Evolutionary conservation across 2,888 invertebrate species (phyloP).

Genomic region (Drosophila atroscutellata): DNA sequence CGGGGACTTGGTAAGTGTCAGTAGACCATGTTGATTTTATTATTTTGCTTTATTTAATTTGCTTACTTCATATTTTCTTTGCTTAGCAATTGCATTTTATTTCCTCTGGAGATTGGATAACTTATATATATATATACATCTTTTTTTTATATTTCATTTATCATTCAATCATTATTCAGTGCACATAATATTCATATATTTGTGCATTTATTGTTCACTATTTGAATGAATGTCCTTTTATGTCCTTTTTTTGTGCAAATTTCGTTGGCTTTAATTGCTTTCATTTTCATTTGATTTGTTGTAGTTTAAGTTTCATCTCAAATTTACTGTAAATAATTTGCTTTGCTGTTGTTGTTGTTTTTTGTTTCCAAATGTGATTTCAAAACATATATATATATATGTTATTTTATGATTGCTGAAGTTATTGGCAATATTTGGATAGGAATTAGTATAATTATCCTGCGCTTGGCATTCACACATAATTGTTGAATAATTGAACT

Average conservation of each 20-base stretch:
- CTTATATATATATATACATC: neutral
- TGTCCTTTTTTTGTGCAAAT: conserved; percentile 6
- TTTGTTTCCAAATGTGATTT: neutral
- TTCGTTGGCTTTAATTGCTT: conserved; percentile 26
- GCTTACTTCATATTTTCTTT: conserved; percentile 7
- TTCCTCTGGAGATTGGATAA: conserved; percentile 3
- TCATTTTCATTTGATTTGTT: conserved; percentile 42
- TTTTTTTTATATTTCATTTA: conserved; percentile 8
- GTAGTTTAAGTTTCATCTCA: conserved; percentile 53
- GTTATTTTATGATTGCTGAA: neutral
- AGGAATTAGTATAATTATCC: conserved; percentile 4
- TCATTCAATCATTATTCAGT: conserved; percentile 23
- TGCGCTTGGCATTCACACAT: neutral
- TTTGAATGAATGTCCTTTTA: conserved; percentile 14
- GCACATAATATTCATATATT: conserved; percentile 1
- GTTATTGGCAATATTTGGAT: conserved; percentile 20
- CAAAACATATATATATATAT: neutral
- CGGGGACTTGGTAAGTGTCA: conserved; percentile 86
- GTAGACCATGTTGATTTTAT: conserved; percentile 83
- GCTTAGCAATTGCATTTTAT: conserved; percentile 11
- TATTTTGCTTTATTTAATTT: conserved; percentile 29
- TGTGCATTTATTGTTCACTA: conserved; percentile 6
- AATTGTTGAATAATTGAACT: conserved; percentile 5
- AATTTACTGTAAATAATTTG: conserved; percentile 51
- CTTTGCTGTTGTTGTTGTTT: conserved; percentile 4